Evolutionary conservation across 2,797 vertebrate genomes (phyloP).

Genomic region (Gastrophryne carolinensis): DNA sequence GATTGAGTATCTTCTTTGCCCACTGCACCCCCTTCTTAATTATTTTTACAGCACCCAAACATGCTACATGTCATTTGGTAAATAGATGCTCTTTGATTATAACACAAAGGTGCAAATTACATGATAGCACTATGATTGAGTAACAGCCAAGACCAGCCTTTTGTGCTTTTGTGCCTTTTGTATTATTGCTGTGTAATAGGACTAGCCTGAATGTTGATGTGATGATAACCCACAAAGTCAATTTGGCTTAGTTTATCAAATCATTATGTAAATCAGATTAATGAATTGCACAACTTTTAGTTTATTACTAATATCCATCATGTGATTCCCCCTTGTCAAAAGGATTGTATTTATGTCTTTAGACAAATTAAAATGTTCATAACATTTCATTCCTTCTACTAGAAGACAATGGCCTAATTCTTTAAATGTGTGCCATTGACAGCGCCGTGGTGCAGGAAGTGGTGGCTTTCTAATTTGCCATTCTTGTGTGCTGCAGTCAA

Average conservation of each 20-base stretch:
- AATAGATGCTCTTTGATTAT: too few relatives aligned
- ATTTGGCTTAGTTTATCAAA: background rate
- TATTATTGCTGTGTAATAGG: too few relatives aligned
- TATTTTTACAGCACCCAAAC: too few relatives aligned
- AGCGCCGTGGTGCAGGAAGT: conserved; percentile 54
- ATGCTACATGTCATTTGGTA: too few relatives aligned
- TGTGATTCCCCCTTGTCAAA: conserved; percentile 1
- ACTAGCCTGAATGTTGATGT: too few relatives aligned
- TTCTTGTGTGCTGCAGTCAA: conserved; percentile 40
- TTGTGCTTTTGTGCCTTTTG: too few relatives aligned
- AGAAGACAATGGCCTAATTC: conserved; percentile 40
- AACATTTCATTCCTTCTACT: conserved; percentile 43
- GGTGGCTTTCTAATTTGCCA: conserved; percentile 56
- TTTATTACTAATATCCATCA: background rate
- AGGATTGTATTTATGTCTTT: conserved; percentile 62
- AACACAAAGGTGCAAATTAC: too few relatives aligned
- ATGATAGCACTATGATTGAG: too few relatives aligned
- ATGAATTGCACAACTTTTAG: background rate
- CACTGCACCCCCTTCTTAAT: too few relatives aligned
- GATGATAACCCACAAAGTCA: too few relatives aligned
- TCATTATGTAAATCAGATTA: background rate
- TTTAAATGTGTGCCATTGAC: conserved; percentile 63
- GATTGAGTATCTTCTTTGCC: too few relatives aligned
- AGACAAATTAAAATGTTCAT: conserved; percentile 72
- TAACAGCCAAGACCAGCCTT: too few relatives aligned